Conservation (phyloP, 1,140 invertebrate genomes). For the Leptinotarsa texana region DNA sequence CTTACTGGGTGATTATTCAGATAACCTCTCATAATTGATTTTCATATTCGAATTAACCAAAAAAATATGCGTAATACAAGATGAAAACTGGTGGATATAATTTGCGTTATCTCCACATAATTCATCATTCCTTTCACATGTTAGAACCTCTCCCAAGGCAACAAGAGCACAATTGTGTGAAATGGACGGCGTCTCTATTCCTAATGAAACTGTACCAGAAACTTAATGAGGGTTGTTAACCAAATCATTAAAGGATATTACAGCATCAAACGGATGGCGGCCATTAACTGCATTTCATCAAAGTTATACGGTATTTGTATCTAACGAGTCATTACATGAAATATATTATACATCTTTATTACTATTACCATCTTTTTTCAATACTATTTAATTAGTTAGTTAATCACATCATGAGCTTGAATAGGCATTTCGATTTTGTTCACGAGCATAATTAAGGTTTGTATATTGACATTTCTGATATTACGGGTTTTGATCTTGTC, state of each 20-base stretch:
- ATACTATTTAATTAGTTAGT: neutral
- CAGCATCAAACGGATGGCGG: neutral
- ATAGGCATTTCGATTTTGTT: neutral
- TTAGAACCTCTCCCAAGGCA: no score
- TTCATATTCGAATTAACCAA: no score
- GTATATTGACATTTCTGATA: no score
- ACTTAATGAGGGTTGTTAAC: conserved; percentile 3
- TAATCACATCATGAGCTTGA: neutral
- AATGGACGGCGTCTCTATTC: neutral
- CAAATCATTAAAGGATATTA: neutral
- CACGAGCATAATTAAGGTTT: no score
- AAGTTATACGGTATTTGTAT: conserved; percentile 1
- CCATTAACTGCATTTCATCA: conserved; percentile 6
- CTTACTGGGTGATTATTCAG: no score
- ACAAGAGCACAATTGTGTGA: neutral
- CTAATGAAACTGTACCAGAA: neutral
- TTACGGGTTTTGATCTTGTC: no score
- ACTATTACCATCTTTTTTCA: neutral
- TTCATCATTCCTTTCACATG: no score
- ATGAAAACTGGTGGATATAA: no score
- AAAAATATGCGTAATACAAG: no score
- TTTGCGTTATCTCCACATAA: no score
- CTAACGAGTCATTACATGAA: neutral
- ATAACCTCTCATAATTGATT: no score
- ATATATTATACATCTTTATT: conserved; percentile 3